These are phyloP conservation scores for Caenorhabditis sulstoni DNA, from an alignment of 2,888 invertebrate species.

Conservation along the genomic window DNA sequence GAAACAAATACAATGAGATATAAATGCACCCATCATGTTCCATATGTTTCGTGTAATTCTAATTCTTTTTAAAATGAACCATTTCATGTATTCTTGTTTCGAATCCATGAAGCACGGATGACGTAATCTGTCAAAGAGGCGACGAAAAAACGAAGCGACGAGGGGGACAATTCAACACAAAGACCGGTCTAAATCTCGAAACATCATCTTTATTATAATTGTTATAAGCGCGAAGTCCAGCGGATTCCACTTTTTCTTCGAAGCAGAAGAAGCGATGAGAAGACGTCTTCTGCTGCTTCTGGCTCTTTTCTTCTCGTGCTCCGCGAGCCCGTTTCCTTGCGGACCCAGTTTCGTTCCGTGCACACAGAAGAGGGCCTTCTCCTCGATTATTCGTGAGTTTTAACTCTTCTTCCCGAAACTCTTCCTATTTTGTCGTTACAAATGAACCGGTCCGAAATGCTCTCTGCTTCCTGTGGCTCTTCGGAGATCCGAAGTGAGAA, in stretches of 20 bases:
- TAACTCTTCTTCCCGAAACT: not conserved
- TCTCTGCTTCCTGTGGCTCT: no score
- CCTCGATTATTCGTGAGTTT: conserved; percentile 51
- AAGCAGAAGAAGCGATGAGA: conserved; percentile 8
- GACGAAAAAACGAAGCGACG: conserved; percentile 14
- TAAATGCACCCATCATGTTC: conserved; percentile 9
- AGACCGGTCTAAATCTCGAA: conserved; percentile 63
- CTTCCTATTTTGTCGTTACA: no score
- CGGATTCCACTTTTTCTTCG: conserved; percentile 11
- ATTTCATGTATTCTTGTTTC: not conserved
- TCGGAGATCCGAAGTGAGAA: no score
- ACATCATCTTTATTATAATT: conserved; percentile 63
- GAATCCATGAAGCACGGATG: conserved; percentile 20
- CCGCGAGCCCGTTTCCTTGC: conserved; percentile 72
- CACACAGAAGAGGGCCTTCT: conserved; percentile 54
- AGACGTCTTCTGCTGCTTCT: conserved; percentile 21
- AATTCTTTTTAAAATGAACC: not conserved
- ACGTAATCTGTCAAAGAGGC: conserved; percentile 25
- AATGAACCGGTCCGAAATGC: no score
- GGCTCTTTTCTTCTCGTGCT: conserved; percentile 31
- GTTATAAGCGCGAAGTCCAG: conserved; percentile 50
- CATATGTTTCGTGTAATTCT: conserved; percentile 4
- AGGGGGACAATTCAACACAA: conserved; percentile 42
- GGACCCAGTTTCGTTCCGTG: conserved; percentile 77
- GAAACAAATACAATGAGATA: not conserved